Conservation (phyloP, 2,888 invertebrate genomes). For the Eristalinus aeneus region DNA sequence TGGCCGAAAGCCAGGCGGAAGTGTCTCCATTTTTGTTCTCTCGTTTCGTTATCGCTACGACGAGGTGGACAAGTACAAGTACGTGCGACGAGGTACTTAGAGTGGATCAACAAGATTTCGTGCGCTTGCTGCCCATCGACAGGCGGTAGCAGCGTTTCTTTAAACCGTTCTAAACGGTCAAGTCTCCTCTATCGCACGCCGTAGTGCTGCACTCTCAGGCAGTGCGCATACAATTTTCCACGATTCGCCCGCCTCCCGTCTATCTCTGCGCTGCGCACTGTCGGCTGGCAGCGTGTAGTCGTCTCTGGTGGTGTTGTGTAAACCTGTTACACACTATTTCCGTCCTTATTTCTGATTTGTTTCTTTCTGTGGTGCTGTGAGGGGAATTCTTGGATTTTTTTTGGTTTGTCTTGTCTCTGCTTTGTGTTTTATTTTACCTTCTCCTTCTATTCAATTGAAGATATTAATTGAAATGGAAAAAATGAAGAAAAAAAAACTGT, state of each 20-base stretch:
- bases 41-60: neutral
- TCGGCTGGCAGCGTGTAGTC: neutral
- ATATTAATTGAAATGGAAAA: constrained; percentile 14
- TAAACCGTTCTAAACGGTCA: neutral
- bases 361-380: constrained; percentile 13
- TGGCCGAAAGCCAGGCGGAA: neutral
- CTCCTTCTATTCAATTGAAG: constrained; percentile 31
- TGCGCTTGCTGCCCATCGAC: neutral
- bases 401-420: neutral
- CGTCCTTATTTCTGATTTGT: constrained; percentile 53
- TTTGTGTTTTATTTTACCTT: constrained; percentile 29
- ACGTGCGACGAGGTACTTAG: neutral
- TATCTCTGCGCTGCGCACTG: neutral
- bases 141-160: neutral
- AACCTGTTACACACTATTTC: constrained; percentile 65
- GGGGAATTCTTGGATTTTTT: neutral
- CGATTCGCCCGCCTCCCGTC: neutral
- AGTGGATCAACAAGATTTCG: neutral
- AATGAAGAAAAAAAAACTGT: neutral
- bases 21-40: neutral
- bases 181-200: neutral
- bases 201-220: neutral
- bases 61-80: neutral
- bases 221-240: neutral
- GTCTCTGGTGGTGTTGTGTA: constrained; percentile 41